Base-by-base conservation (phyloP, 1,140 invertebrate species). In the Sinella curviseta region DNA sequence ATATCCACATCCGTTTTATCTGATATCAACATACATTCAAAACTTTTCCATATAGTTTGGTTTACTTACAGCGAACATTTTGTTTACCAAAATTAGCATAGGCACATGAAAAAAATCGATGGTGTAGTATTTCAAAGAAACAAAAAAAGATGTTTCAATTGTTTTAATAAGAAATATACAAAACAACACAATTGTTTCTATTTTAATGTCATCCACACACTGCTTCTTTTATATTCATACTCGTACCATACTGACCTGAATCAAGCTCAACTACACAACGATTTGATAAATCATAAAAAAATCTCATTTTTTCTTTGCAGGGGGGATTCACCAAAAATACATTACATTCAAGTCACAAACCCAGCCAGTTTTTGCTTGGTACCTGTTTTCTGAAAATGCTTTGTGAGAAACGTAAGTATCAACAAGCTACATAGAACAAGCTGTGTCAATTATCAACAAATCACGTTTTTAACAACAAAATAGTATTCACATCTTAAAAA, bases 281-380 rank as follows among this genome's bases (percentile, higher is more conserved):
- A 12, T 48, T 48, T 48, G 39, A 48, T 48, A 48, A 20, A 8
- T 48, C 39, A 20, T 48, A 48, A 48, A 48, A 8, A 20, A 48
- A 48, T 48, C 20, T 48, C 20, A 8, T 48, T 8, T 48, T 48
- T 12, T 48, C 39, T 48, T 48, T 48, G 39, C 20, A 48, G 39
- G 39, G 39, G 39, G 39, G 8, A 48, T 48, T 12, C 8, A 48
- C 39, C 39, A 12, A 12, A 48, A 48, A 48, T 48, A 48, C 8
- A 48, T 60, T 60, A n/a, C 57, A n/a, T 3, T 60, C 57, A n/a
- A 60, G 4, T 60, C 57, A 60, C 57, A 60, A 60, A 60, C 57
- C 24, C 24, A 17, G 57, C 24, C 24, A n/a, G 57, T 26, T 3
- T 48, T 60, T 3, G 57, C 24, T 17, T 26, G 24, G 57, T 60